Evolutionary conservation across 2,797 vertebrate genomes (phyloP).

Genomic region (Knipowitschia caucasica): DNA sequence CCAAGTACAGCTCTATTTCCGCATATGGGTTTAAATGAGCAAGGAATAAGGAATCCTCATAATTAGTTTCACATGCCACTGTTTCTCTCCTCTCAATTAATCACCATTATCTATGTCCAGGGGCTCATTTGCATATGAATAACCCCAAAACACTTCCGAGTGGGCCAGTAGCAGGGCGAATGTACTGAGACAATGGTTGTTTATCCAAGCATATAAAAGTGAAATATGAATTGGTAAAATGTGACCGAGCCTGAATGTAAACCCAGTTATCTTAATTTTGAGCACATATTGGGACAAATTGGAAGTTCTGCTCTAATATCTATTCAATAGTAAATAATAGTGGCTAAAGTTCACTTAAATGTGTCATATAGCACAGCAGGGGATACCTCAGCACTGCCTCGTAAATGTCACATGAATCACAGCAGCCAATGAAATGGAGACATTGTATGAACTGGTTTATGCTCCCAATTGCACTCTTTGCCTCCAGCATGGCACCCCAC

Average conservation of each 20-base stretch:
- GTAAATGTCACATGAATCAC: conserved; percentile 62
- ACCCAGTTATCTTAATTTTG: conserved; percentile 53
- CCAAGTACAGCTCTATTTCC: conserved; percentile 50
- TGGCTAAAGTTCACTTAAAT: conserved; percentile 53
- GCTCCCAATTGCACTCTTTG: conserved; percentile 56
- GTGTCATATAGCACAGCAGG: conserved; percentile 49
- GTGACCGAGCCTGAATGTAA: conserved; percentile 48
- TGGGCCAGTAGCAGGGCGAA: conserved; percentile 53
- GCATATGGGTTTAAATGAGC: conserved; percentile 58
- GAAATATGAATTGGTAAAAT: conserved; percentile 49
- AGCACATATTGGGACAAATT: conserved; percentile 63
- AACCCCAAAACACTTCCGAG: conserved; percentile 66
- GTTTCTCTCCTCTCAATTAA: conserved; percentile 75
- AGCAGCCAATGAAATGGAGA: conserved; percentile 62
- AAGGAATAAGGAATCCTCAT: conserved; percentile 66
- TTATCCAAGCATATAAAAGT: conserved; percentile 56
- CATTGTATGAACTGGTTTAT: conserved; percentile 61
- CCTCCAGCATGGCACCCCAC: conserved; percentile 62
- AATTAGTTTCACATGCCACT: conserved; percentile 73
- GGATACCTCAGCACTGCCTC: conserved; percentile 45
- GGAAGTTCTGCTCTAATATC: conserved; percentile 44
- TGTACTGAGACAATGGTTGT: conserved; percentile 35
- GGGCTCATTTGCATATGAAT: conserved; percentile 74
- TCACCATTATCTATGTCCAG: conserved; percentile 77
- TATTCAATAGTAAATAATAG: conserved; percentile 42